A percentile compares a stretch with the other conserved stretches of the same genome.
These are phyloP conservation scores for Numida meleagris DNA, from an alignment of 2,113 vertebrate genomes.

Conservation along the genomic window DNA sequence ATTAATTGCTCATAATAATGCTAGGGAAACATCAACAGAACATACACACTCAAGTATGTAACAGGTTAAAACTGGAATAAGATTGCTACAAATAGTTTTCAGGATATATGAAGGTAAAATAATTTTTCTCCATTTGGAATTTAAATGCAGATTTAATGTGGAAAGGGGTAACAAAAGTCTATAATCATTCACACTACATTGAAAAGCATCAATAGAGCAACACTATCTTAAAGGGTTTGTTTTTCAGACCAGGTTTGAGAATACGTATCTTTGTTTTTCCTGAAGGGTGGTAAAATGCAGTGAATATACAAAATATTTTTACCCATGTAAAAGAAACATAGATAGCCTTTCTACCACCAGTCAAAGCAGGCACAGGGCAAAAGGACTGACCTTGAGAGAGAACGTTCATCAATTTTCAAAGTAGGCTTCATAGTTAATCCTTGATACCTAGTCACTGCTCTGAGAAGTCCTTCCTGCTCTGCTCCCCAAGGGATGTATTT, in stretches of 20 bases:
- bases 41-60: neutral
- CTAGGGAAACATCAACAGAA: neutral
- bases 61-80: neutral
- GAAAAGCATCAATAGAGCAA: neutral
- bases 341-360: fast-evolving
- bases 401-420: neutral
- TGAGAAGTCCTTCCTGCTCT: neutral
- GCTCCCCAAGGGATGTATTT: neutral
- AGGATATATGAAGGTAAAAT: neutral
- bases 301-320: neutral
- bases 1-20: neutral
- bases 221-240: neutral
- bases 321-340: neutral
- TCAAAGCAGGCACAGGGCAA: neutral
- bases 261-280: neutral
- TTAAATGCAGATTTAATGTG: neutral
- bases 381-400: neutral
- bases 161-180: neutral
- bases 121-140: neutral
- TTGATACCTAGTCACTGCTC: neutral
- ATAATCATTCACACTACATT: neutral
- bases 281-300: neutral
- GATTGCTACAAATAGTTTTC: neutral
- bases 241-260: neutral
- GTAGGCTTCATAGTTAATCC: neutral